Conservation (phyloP, 2,888 invertebrate genomes). For the Scaptomyza flava region DNA sequence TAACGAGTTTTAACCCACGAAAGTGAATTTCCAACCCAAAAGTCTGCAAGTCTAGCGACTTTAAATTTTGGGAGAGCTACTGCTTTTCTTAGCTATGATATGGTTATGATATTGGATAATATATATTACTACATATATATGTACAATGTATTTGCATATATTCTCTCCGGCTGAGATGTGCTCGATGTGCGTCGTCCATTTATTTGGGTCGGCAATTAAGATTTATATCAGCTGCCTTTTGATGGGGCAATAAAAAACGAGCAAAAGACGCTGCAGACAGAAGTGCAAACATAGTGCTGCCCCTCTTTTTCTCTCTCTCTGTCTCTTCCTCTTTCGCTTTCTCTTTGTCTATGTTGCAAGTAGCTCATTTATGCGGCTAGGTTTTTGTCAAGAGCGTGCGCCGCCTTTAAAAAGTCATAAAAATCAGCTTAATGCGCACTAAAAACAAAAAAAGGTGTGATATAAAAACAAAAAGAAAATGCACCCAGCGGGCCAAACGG, state of each 20-base stretch:
- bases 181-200: constrained; percentile 64
- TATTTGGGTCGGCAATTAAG: constrained; percentile 82
- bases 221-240: constrained; percentile 77
- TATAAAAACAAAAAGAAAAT: constrained; percentile 18
- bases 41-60: constrained; percentile 8
- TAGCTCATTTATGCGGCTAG: constrained; percentile 65
- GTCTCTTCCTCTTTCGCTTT: constrained; percentile 7
- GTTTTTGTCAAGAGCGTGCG: constrained; percentile 61
- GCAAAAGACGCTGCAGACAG: constrained; percentile 58
- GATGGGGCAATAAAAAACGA: constrained; percentile 79
- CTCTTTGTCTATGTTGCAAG: constrained; percentile 19
- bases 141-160: background rate
- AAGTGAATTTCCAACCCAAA: constrained; percentile 37
- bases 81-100: constrained; percentile 16
- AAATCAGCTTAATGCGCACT: constrained; percentile 66
- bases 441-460: constrained; percentile 59
- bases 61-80: constrained; percentile 29
- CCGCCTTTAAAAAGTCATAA: constrained; percentile 73
- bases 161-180: constrained; percentile 43
- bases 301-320: background rate
- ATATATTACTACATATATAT: constrained; percentile 13
- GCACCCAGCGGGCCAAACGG: constrained; percentile 9
- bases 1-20: constrained; percentile 72
- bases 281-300: constrained; percentile 57
- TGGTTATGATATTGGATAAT: constrained; percentile 10